Conservation (phyloP, 1,140 invertebrate species). For the honey bee (Apis mellifera) region Amel_HAv3.1 CM009941.2:2842501-2843000, state of each 20-base stretch:
- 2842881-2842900: constrained; percentile 23
- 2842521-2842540: constrained; percentile 35
- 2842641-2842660: constrained; percentile 81
- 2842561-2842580: neutral
- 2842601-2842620: constrained; percentile 74
- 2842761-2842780: neutral
- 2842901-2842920: neutral
- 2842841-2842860: neutral
- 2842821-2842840: neutral
- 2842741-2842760: constrained; percentile 38
- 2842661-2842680: constrained; percentile 75
- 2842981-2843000: constrained; percentile 58
- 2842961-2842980: constrained; percentile 24
- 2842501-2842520: constrained; percentile 24
- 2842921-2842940: constrained; percentile 15
- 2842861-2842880: neutral
- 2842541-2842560: constrained; percentile 7
- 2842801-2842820: neutral
- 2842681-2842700: constrained; percentile 76
- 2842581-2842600: neutral
- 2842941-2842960: constrained; percentile 5
- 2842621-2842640: constrained; percentile 77
- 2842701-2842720: constrained; percentile 73
- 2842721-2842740: constrained; percentile 55
- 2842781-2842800: neutral